Conservation (phyloP, 2,113 vertebrate species). For the Melanerpes formicivorus region DNA sequence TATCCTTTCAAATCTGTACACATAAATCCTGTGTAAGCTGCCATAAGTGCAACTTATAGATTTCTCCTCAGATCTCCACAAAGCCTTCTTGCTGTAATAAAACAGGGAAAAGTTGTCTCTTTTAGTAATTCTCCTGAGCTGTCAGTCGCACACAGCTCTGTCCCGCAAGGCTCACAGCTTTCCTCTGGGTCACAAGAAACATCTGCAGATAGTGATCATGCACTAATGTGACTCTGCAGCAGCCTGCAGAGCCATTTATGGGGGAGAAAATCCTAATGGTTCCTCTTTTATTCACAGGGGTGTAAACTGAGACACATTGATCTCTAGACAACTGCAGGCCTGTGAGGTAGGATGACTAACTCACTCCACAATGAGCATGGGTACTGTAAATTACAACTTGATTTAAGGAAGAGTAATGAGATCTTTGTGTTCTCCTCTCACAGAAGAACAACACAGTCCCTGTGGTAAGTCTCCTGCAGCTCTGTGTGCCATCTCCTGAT, state of each 20-base stretch:
- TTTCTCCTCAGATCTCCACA: not conserved
- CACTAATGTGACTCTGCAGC: not conserved
- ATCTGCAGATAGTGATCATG: not conserved
- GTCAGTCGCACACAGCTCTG: not conserved
- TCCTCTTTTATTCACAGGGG: not conserved
- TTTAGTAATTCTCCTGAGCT: not conserved
- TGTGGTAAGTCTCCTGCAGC: not conserved
- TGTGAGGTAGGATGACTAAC: not conserved
- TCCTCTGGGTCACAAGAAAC: not conserved
- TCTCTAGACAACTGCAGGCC: not conserved
- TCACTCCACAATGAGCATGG: not conserved
- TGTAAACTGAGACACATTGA: not conserved
- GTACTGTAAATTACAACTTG: fast-evolving
- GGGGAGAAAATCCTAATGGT: not conserved
- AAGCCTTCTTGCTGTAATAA: not conserved
- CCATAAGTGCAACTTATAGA: not conserved
- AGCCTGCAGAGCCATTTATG: not conserved
- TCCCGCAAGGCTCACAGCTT: not conserved
- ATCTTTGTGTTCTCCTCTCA: not conserved
- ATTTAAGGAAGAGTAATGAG: not conserved
- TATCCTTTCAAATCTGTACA: not conserved
- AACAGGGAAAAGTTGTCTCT: not conserved
- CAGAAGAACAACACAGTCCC: not conserved
- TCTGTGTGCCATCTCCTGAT: not conserved
- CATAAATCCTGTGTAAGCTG: not conserved